Conservation (phyloP, 2,888 invertebrate genomes). For the Ectemnius lituratus region DNA sequence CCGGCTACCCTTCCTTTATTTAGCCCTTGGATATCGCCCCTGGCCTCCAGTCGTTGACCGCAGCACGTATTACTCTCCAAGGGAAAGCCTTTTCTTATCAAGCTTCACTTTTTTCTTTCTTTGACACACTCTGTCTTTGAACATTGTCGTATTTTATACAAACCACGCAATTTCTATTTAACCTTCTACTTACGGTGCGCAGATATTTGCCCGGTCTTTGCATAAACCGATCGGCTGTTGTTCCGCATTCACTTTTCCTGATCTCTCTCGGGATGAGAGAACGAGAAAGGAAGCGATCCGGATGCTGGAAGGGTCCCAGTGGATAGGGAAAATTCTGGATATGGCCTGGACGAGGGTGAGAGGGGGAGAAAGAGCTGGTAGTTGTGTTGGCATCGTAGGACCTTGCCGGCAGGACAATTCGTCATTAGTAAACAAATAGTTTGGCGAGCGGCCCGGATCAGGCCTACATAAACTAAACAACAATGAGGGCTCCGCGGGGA, state of each 20-base stretch:
- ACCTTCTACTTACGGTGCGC: conserved; percentile 13
- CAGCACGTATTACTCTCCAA: too few species aligned
- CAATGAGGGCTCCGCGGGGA: conserved; percentile 62
- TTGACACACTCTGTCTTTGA: neutral
- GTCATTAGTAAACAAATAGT: conserved; percentile 75
- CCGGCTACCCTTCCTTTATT: neutral
- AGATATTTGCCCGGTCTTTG: conserved; percentile 44
- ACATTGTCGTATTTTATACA: neutral
- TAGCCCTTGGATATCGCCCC: too few species aligned
- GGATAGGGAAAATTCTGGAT: conserved; percentile 12
- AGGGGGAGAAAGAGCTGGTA: conserved; percentile 30
- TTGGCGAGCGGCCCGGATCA: conserved; percentile 62
- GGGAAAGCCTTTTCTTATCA: too few species aligned
- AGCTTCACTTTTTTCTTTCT: neutral
- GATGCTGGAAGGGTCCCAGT: neutral
- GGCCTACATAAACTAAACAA: conserved; percentile 71
- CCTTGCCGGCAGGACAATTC: conserved; percentile 66
- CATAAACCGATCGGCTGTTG: conserved; percentile 47
- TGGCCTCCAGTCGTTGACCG: too few species aligned
- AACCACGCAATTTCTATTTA: conserved; percentile 11
- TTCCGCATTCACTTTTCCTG: conserved; percentile 41
- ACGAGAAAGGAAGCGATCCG: neutral
- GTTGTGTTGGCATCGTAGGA: conserved; percentile 28
- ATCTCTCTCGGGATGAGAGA: conserved; percentile 30
- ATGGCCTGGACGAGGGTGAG: conserved; percentile 23